Evolutionary conservation across 2,797 vertebrate genomes (phyloP), one percentile per base, ranked within the genome.

Genomic region (Emys orbicularis): DNA sequence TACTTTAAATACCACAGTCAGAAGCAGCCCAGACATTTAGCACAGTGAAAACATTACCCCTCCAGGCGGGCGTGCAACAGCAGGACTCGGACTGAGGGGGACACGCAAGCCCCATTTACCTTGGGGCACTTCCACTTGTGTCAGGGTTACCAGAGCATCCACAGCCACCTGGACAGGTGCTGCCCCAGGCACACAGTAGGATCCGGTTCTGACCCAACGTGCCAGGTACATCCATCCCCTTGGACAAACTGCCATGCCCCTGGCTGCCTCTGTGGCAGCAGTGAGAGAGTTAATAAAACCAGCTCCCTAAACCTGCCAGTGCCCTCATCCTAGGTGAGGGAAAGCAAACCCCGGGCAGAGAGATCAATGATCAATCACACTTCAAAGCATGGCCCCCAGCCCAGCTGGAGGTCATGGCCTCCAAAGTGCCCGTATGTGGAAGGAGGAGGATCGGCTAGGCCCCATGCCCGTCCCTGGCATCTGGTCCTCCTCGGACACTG

Each of bases 1-100:
- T 9, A 72, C 21, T 1, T 82, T 95, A 81, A 97, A 96, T 92
- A 56, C 81, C 59, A 1, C 5, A 53, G 80, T 92, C 91, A 96
- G 84, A 96, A 92, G 65, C 1, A 2, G 84, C 96, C 85, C 90
- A 93, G 96, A 92, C 84, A 94, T 87, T 92, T 57, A 12, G 79
- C 90, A 27, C 47, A 83, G 83, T 76, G 72, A 93, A 97, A 97
- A 87, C 89, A 94, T 91, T 53, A 53, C 12, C 5, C 0, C 52
- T 31, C 59, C 59, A 54, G 59, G n/a, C 27, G 34, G 47, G 77
- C 47, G 31, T 16, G 5, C 10, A 34, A 56, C 59, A 53, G 50
- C 47, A 37, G 21, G 9, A 91, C 61, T 59, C 76, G 0, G 0
- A 9, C n/a, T 56, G 65, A 41, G 21, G 65, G 65, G 68, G 68